Evolutionary conservation across 2,888 invertebrate species (phyloP).

Genomic region (Coronaproctus castanopsis): DNA sequence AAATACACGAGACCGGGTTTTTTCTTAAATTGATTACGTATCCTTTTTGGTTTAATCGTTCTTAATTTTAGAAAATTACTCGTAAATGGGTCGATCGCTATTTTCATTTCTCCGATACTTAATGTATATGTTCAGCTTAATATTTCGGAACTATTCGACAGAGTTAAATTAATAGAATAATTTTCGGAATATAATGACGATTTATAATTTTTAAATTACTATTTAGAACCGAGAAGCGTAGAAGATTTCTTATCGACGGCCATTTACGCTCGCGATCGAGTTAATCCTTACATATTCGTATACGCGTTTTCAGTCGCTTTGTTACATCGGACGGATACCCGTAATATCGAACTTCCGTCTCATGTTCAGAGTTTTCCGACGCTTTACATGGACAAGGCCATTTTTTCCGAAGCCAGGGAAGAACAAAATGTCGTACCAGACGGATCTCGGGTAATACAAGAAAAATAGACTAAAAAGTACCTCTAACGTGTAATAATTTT

Average conservation of each 20-base stretch:
- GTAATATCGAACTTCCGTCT: slow-evolving; percentile 45
- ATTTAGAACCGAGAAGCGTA: neutral
- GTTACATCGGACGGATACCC: slow-evolving; percentile 49
- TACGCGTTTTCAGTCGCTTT: slow-evolving; percentile 56
- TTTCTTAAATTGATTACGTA: no score
- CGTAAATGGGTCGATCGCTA: no score
- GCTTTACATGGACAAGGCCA: slow-evolving; percentile 55
- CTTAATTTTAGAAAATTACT: no score
- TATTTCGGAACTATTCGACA: no score
- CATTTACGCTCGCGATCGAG: slow-evolving; percentile 45
- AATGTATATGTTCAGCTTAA: no score
- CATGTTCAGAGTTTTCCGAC: slow-evolving; percentile 60
- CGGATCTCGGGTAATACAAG: slow-evolving; percentile 36
- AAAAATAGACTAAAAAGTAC: no score
- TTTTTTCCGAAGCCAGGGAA: slow-evolving; percentile 47
- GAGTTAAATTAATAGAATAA: no score
- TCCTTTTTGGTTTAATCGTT: no score
- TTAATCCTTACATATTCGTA: slow-evolving; percentile 62
- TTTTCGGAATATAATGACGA: no score
- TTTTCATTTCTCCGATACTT: no score
- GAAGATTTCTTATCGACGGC: slow-evolving; percentile 46
- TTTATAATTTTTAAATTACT: no score
- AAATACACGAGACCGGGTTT: no score
- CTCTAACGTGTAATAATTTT: slow-evolving; percentile 43
- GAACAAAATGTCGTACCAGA: slow-evolving; percentile 40